phyloP scores from a whole-genome alignment of 1,140 invertebrate species.

The Cotesia vestalis region DNA sequence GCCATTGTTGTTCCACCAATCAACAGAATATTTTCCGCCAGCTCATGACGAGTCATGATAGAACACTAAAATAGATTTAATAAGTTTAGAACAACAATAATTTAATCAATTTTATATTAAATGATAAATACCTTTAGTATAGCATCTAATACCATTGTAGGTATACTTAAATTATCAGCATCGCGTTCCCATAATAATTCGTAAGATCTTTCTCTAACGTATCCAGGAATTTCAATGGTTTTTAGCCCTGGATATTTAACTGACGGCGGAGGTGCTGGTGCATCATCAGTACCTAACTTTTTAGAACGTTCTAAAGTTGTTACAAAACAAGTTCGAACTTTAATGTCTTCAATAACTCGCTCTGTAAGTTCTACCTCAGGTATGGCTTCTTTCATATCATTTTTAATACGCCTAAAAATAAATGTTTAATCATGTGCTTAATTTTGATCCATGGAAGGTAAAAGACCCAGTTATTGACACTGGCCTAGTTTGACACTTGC shows the following conservation, averaged over 20 bases:
- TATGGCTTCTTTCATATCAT: constrained; percentile 44
- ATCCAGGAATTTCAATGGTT: constrained; percentile 74
- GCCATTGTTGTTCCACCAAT: constrained; percentile 86
- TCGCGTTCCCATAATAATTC: constrained; percentile 88
- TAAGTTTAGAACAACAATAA: not conserved
- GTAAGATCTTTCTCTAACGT: constrained; percentile 77
- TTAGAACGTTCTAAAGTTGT: constrained; percentile 76
- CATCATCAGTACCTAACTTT: constrained; percentile 65
- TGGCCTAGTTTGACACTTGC: too few relatives aligned
- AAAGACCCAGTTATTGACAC: too few relatives aligned
- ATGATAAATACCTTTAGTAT: constrained; percentile 73
- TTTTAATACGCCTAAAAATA: constrained; percentile 52
- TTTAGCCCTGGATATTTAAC: constrained; percentile 78
- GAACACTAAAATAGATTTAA: constrained; percentile 70
- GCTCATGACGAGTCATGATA: constrained; percentile 75
- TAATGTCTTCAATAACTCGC: constrained; percentile 75
- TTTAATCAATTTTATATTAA: constrained; percentile 17
- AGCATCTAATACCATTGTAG: constrained; percentile 77
- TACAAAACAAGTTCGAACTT: constrained; percentile 84
- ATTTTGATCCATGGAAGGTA: not conserved
- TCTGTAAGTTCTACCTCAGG: constrained; percentile 66
- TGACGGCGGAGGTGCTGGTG: constrained; percentile 66
- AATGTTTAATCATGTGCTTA: not conserved
- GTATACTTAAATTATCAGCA: constrained; percentile 82
- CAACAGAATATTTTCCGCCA: constrained; percentile 85